Percentiles rank a stretch among this genome's conserved stretches.
Evolutionary conservation across 2,113 vertebrate species (phyloP).

Genomic region (Pica pica): DNA sequence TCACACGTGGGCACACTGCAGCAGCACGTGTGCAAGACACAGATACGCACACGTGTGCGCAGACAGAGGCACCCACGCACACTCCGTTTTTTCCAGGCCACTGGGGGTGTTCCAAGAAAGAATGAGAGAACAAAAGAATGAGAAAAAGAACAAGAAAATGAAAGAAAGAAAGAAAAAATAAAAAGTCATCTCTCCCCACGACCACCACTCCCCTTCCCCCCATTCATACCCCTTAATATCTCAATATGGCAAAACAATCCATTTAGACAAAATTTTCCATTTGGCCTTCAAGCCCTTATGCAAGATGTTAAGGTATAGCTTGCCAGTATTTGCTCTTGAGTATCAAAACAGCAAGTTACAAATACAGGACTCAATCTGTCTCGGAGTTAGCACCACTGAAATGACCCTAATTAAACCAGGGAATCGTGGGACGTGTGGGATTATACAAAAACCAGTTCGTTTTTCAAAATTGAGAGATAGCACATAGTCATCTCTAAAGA

Average conservation of each 20-base stretch:
- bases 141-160: background rate
- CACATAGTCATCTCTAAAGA: background rate
- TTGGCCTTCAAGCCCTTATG: background rate
- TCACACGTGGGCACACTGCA: background rate
- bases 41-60: fast-evolving
- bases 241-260: background rate
- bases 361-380: background rate
- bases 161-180: background rate
- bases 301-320: background rate
- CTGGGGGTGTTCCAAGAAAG: background rate
- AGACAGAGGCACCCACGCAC: background rate
- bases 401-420: background rate
- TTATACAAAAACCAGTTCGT: background rate
- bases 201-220: no score
- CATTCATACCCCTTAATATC: background rate
- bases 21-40: background rate
- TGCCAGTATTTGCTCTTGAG: background rate
- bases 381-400: background rate
- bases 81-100: background rate
- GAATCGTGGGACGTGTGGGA: background rate
- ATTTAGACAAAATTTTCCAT: background rate
- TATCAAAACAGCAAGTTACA: background rate
- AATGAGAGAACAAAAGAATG: background rate
- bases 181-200: fast-evolving
- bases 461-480: background rate